Evolutionary conservation across 2,888 invertebrate genomes (phyloP).

Genomic region (Bedellia somnulentella): DNA sequence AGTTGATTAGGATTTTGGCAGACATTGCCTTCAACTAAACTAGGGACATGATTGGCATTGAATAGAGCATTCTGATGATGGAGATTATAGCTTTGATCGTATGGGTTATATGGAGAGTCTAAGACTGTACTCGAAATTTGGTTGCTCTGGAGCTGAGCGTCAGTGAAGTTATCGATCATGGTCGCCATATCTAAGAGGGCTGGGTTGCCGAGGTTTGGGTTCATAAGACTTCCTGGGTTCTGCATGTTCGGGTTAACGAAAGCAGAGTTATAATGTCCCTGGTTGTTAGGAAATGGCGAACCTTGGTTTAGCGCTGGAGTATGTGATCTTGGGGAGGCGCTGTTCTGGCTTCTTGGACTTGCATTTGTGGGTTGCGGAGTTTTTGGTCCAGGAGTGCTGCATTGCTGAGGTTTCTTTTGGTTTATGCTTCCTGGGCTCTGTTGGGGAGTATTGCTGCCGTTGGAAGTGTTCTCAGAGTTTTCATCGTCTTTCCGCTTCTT

Average conservation of each 20-base stretch:
- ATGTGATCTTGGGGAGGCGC: conserved; percentile 56
- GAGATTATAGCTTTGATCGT: conserved; percentile 66
- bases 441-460: conserved; percentile 25
- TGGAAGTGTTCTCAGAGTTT: conserved; percentile 33
- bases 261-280: conserved; percentile 38
- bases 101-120: conserved; percentile 67
- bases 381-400: conserved; percentile 33
- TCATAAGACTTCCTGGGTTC: conserved; percentile 41
- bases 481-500: conserved; percentile 79
- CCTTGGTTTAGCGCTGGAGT: conserved; percentile 44
- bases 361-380: conserved; percentile 46
- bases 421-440: conserved; percentile 28
- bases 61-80: conserved; percentile 67
- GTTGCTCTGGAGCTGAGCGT: conserved; percentile 79
- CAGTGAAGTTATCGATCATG: conserved; percentile 76
- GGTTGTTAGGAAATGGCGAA: conserved; percentile 33
- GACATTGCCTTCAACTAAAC: conserved; percentile 40
- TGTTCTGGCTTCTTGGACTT: conserved; percentile 53
- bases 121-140: conserved; percentile 84
- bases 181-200: conserved; percentile 73
- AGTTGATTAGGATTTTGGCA: conserved; percentile 45
- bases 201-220: conserved; percentile 51
- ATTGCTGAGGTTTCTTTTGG: conserved; percentile 32
- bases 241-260: conserved; percentile 51
- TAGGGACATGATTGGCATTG: conserved; percentile 54